Evolutionary conservation across 2,888 invertebrate species (phyloP).

Genomic region (Schrankia costaestrigalis): DNA sequence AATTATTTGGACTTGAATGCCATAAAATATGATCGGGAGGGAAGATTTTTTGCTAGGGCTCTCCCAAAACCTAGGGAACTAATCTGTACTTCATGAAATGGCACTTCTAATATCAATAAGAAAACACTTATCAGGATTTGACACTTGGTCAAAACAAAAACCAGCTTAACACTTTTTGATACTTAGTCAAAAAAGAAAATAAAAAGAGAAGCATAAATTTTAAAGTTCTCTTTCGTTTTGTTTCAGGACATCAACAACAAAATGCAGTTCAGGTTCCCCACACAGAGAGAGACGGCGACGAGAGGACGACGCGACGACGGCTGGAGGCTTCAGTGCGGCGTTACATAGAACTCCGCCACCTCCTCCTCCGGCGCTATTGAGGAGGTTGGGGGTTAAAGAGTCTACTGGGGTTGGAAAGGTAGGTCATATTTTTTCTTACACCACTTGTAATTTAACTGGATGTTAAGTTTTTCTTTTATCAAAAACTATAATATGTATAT

Average conservation of each 20-base stretch:
- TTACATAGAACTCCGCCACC: constrained; percentile 87
- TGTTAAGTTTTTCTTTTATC: no score
- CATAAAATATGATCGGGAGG: constrained; percentile 29
- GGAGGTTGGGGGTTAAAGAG: constrained; percentile 88
- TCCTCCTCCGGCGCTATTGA: constrained; percentile 88
- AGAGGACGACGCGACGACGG: constrained; percentile 75
- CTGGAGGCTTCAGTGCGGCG: constrained; percentile 85
- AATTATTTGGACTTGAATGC: constrained; percentile 39
- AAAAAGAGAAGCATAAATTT: background rate
- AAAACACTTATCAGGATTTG: no score
- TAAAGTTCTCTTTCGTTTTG: constrained; percentile 11
- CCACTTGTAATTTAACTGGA: no score
- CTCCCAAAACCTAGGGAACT: no score
- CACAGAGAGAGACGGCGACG: constrained; percentile 82
- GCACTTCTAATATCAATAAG: no score
- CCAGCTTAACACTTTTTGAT: background rate
- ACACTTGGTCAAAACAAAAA: no score
- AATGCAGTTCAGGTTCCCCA: constrained; percentile 80
- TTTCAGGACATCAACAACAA: constrained; percentile 80
- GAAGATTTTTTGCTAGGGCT: constrained; percentile 6
- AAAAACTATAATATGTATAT: no score
- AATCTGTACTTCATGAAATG: no score
- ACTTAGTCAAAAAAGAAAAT: background rate
- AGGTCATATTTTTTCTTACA: constrained; percentile 8
- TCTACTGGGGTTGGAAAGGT: constrained; percentile 92